Base-by-base conservation (phyloP, 2,797 vertebrate species). In the Sphenodon punctatus region DNA sequence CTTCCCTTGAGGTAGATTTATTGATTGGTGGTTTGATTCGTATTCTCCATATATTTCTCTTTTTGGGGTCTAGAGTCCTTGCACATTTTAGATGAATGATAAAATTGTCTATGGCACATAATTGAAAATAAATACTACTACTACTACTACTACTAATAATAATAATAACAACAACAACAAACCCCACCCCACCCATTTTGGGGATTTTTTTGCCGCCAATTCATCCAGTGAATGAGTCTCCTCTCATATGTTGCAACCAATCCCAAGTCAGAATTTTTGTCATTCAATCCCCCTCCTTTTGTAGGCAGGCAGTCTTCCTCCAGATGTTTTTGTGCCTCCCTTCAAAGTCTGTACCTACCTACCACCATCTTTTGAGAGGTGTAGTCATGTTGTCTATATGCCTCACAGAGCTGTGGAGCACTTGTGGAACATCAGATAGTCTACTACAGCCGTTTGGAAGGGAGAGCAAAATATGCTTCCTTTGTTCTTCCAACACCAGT, bases 341-440 rank as follows among this genome's bases (percentile, higher is more conserved):
- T 87, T 87, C 73, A 82, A 49, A 53, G 84, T 22, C 61, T 81
- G 67, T 59, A 75, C 78, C 27, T 79, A 75, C 36, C 77, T 46
- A 83, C 22, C n/a, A n/a, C n/a, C n/a, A 51, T 27, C 16, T n/a
- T 73, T 89, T 75, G 19, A n/a, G 17, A 32, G 53, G 15, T 19
- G 16, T 16, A 10, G 6, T 34, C 32, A 8, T 36, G 30, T 58
- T 58, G n/a, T n/a, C 10, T 32, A 10, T 55, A 58, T 30, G 55
- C 32, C 65, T 60, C 77, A 59, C 49, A 43, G 55, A 59, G 38
- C 55, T 67, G 61, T 85, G 74, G 72, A 85, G 84, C 66, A 72
- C 46, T 53, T n/a, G 27, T 53, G n/a, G 49, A 17, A 53, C 53
- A 53, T 53, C n/a, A n/a, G n/a, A n/a, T n/a, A n/a, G n/a, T n/a